Evolutionary conservation across 2,113 vertebrate genomes (phyloP).

Genomic region (Agapornis roseicollis): DNA sequence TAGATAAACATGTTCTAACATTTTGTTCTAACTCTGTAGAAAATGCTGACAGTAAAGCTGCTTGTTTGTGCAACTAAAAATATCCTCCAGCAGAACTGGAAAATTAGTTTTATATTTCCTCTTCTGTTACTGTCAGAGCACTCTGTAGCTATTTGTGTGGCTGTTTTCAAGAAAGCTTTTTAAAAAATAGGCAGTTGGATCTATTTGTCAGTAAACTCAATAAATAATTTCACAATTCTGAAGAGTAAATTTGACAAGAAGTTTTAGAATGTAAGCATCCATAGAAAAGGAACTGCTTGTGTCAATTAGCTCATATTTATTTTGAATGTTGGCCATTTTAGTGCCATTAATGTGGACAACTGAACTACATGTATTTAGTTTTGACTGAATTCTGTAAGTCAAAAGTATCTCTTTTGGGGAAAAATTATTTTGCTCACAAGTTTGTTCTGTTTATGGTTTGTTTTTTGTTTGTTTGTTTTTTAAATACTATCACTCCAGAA

Average conservation of each 20-base stretch:
- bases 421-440: neutral
- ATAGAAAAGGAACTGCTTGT: neutral
- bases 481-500: neutral
- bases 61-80: conserved; percentile 5
- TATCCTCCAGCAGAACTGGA: neutral
- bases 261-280: neutral
- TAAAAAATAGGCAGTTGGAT: neutral
- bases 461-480: neutral
- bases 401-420: neutral
- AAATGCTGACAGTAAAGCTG: neutral
- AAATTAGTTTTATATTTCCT: neutral
- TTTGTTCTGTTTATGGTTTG: neutral
- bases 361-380: neutral
- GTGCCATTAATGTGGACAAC: neutral
- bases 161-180: neutral
- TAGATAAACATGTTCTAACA: neutral
- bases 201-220: neutral
- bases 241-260: neutral
- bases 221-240: neutral
- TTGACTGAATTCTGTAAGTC: neutral
- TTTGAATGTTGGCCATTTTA: neutral
- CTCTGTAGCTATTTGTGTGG: neutral
- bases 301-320: neutral
- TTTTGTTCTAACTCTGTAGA: neutral
- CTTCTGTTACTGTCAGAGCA: neutral